Evolutionary conservation across 2,797 vertebrate species (phyloP).

Genomic region (Manis pentadactyla): DNA sequence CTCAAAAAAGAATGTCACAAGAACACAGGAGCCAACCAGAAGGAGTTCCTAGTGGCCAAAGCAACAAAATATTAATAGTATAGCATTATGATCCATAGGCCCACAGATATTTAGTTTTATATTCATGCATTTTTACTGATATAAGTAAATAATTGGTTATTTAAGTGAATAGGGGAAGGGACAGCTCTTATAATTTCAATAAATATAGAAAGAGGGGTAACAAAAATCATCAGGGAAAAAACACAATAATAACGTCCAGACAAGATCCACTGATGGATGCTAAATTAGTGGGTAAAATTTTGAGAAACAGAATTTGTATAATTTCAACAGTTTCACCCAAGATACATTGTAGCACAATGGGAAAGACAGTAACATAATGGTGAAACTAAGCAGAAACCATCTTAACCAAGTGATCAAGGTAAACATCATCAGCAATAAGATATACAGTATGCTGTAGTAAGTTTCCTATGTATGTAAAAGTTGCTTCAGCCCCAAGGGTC

Average conservation of each 20-base stretch:
- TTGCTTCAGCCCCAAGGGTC: background rate
- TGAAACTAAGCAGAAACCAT: background rate
- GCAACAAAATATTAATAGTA: background rate
- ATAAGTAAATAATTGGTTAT: background rate
- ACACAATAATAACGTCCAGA: background rate
- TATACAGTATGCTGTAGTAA: background rate
- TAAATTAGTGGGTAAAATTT: background rate
- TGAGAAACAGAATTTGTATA: background rate
- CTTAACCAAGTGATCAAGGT: background rate
- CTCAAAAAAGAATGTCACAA: background rate
- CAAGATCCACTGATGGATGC: background rate
- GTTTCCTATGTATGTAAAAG: background rate
- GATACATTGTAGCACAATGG: background rate
- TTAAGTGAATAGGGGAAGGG: background rate
- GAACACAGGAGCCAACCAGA: background rate
- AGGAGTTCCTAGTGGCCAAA: background rate
- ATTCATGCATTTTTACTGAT: background rate
- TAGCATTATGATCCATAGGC: background rate
- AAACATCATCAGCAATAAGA: background rate
- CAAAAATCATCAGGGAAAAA: background rate
- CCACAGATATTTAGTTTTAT: background rate
- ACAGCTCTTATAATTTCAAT: background rate
- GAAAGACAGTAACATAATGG: background rate
- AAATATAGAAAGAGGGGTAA: background rate
- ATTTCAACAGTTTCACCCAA: background rate